phyloP scores from a whole-genome alignment of 2,113 vertebrate species.

The Labeo catla region DNA sequence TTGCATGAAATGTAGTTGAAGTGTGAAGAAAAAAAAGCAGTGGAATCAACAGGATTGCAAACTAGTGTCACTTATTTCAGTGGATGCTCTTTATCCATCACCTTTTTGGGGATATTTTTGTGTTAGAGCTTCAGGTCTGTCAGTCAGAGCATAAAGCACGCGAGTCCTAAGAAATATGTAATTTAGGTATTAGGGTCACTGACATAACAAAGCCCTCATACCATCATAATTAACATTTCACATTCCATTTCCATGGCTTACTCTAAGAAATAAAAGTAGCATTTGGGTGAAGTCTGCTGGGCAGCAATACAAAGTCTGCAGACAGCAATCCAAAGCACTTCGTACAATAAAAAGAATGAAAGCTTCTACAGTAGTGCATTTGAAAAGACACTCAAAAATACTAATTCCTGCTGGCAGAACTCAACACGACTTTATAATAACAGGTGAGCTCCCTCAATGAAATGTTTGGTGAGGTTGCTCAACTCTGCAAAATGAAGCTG shows the following conservation, averaged over 20 bases:
- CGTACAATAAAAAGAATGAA: not conserved
- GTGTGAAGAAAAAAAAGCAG: not conserved
- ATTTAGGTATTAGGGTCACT: slow-evolving; percentile 1
- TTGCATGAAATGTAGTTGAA: not conserved
- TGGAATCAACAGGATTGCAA: not conserved
- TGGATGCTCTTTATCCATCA: not conserved
- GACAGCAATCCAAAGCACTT: not conserved
- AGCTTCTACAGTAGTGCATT: not conserved
- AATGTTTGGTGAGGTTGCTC: not conserved
- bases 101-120: not conserved
- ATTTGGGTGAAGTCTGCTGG: slow-evolving; percentile 10
- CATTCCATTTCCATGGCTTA: slow-evolving; percentile 11
- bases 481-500: too few relatives aligned
- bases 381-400: not conserved
- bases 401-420: not conserved
- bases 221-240: slow-evolving; percentile 39
- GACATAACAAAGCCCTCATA: slow-evolving; percentile 3
- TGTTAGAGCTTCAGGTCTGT: not conserved
- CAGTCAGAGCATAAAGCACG: not conserved
- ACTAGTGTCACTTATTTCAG: not conserved
- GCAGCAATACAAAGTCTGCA: not conserved
- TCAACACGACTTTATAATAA: not conserved
- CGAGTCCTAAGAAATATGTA: not conserved
- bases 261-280: not conserved
- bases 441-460: not conserved